A percentile compares a stretch with the other conserved stretches of the same genome.
Conservation (phyloP, 1,140 invertebrate species). For the Leptestheria dahalacensis region DNA sequence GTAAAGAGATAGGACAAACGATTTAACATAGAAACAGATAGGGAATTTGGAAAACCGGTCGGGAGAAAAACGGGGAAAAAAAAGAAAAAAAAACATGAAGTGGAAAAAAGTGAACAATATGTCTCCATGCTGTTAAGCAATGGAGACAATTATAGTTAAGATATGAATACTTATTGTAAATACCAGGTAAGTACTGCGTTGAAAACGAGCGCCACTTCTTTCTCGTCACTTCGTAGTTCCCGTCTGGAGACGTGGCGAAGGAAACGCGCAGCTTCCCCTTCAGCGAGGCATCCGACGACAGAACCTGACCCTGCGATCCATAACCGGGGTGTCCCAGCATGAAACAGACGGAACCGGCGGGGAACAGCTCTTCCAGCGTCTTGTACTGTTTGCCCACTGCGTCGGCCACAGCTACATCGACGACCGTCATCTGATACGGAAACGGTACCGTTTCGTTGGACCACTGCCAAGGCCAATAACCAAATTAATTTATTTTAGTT, state of each 20-base stretch:
- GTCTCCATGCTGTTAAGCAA: too few species aligned
- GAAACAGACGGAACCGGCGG: slow-evolving; percentile 47
- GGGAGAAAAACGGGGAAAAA: too few species aligned
- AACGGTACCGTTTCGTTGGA: slow-evolving; percentile 35
- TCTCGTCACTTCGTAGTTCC: slow-evolving; percentile 26
- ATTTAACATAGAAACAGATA: too few species aligned
- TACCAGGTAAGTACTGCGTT: slow-evolving; percentile 24
- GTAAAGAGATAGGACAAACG: too few species aligned
- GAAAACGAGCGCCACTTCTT: slow-evolving; percentile 17
- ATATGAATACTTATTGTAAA: slow-evolving; percentile 13
- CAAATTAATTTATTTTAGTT: too few species aligned
- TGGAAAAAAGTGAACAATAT: too few species aligned
- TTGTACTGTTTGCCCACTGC: slow-evolving; percentile 26
- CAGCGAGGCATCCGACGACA: slow-evolving; percentile 22
- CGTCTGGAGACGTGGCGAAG: slow-evolving; percentile 33
- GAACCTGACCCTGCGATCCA: slow-evolving; percentile 37
- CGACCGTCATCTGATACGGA: slow-evolving; percentile 51
- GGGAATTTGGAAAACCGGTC: too few species aligned
- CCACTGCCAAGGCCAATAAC: slow-evolving; percentile 41
- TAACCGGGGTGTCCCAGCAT: slow-evolving; percentile 63
- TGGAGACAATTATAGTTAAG: too few species aligned
- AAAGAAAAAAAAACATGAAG: too few species aligned
- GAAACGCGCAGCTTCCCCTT: slow-evolving; percentile 38
- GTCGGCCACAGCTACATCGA: slow-evolving; percentile 34
- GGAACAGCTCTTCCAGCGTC: slow-evolving; percentile 54